Base-by-base conservation (phyloP, 1,140 invertebrate species). In the Pseudoatta argentina region DNA sequence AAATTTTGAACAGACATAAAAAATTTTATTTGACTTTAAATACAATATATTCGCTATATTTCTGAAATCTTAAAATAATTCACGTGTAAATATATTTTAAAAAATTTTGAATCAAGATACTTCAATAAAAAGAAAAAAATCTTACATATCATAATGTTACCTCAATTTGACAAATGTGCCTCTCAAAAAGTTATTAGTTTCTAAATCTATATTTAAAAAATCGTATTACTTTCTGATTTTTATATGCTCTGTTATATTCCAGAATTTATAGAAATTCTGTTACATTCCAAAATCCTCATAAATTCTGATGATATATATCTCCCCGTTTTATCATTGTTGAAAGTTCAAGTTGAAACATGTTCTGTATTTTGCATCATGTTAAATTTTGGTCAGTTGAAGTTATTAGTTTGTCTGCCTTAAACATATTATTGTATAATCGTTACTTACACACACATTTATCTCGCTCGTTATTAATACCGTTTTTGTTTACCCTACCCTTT, bases 361-460 rank as follows among this genome's bases (percentile, higher is more conserved):
- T 72, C 66, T 57, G 34, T 57, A 79, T 67, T 55, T 81, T 55
- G 12, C 10, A n/a, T n/a, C n/a, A n/a, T n/a, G 67, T 83, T 83
- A 12, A 73, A 83, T n/a, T 51, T 48, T 61, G 55, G 8, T 61
- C 79, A 73, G 79, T 83, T 75, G 55, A 83, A 83, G 79, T 83
- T 83, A 83, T 75, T 83, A 73, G 79, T 83, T 83, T 75, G 27
- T 51, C 39, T 61, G 8, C 18, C 69, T 73, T 39, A 71, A 71
- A 57, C 78, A 75, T 73, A 61, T 72, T 82, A 82, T 75, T 82
- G 55, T 59, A 66, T 66, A 73, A 73, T 83, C 69, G 79, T 75
- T 83, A 82, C 78, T 81, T 24, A 34, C 51, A 24, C 21, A 81
- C 34, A 67, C 64, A 59, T 75, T 59, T 61, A 69, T 69, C 21